Evolutionary conservation across 2,113 vertebrate genomes (phyloP).

Genomic region (Todiramphus chloris): DNA sequence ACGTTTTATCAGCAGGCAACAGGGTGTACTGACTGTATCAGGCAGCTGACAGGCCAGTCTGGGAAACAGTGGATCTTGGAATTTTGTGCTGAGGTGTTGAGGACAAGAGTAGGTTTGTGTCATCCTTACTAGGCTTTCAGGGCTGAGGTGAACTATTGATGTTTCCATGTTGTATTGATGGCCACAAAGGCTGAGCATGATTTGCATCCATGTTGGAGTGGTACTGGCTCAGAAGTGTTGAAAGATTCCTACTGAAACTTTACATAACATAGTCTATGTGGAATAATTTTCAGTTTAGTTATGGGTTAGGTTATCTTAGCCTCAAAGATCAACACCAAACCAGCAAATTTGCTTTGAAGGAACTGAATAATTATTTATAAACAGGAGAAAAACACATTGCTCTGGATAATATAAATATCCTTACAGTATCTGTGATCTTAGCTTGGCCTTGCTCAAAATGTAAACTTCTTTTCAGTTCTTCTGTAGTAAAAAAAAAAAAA

Average conservation of each 20-base stretch:
- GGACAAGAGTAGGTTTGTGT: background rate
- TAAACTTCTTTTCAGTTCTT: background rate
- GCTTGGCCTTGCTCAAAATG: background rate
- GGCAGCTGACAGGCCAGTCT: background rate
- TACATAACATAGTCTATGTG: rapidly evolving
- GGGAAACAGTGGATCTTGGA: background rate
- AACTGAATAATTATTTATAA: background rate
- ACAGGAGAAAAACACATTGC: background rate
- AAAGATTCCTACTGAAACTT: background rate
- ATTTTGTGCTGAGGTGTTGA: background rate
- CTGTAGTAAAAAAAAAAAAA: background rate
- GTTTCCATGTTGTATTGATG: background rate
- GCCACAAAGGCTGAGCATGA: no score
- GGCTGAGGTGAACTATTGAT: background rate
- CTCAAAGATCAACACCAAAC: background rate
- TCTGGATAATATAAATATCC: background rate
- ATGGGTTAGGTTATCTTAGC: background rate
- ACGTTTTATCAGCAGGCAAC: background rate
- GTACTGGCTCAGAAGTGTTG: background rate
- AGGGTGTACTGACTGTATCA: background rate
- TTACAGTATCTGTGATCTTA: background rate
- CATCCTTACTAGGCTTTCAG: background rate
- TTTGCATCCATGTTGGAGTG: background rate
- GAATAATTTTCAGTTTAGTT: background rate
- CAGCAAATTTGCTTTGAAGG: background rate